These are phyloP conservation scores for Thymallus thymallus DNA, from an alignment of 2,113 vertebrate genomes.

Conservation along the genomic window DNA sequence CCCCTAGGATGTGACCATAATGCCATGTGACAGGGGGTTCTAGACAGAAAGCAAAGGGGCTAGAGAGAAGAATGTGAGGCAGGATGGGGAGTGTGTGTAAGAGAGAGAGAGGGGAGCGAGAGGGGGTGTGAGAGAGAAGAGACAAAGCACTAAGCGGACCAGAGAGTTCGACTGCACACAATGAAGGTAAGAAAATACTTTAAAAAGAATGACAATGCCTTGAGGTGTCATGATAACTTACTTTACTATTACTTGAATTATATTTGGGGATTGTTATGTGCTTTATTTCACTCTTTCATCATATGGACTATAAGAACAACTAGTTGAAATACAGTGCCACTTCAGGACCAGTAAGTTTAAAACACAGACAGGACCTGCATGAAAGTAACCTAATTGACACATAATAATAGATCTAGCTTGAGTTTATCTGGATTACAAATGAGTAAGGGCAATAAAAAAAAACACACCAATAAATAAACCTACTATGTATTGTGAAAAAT, in stretches of 20 bases:
- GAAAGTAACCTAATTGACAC: too few relatives aligned
- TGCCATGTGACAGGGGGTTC: slow-evolving; percentile 44
- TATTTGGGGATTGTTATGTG: not conserved
- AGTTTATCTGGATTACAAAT: too few relatives aligned
- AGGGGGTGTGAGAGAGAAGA: not conserved
- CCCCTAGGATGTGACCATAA: slow-evolving; percentile 22
- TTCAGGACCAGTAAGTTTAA: not conserved
- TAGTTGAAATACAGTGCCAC: not conserved
- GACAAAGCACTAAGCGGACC: not conserved
- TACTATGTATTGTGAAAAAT: too few relatives aligned
- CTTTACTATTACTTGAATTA: not conserved
- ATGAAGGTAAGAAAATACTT: slow-evolving; percentile 54
- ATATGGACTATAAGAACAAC: not conserved
- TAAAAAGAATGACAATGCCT: not conserved
- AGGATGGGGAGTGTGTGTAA: not conserved
- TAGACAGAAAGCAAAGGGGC: slow-evolving; percentile 1
- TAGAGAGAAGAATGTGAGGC: slow-evolving; percentile 8
- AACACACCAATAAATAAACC: too few relatives aligned
- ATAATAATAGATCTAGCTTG: too few relatives aligned
- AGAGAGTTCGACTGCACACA: not conserved
- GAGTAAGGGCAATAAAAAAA: too few relatives aligned
- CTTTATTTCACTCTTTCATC: not conserved
- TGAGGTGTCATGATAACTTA: not conserved
- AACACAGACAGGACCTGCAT: too few relatives aligned
- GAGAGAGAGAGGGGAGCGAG: not conserved